phyloP scores from a whole-genome alignment of 2,888 invertebrate genomes.

The Fabriciana adippe region DNA sequence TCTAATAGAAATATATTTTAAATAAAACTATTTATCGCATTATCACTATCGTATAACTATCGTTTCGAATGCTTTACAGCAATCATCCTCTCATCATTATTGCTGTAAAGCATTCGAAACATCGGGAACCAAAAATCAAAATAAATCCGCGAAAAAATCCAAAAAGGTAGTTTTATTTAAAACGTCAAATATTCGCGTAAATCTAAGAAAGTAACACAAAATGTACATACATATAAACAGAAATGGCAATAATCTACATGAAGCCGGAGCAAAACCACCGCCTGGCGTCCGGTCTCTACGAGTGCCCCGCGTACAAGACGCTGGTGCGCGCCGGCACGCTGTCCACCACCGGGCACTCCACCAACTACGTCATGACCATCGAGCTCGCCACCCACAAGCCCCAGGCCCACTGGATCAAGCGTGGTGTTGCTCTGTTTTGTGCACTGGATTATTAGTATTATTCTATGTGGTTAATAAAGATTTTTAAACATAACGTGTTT shows the following conservation, averaged over 20 bases:
- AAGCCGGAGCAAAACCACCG: conserved; percentile 85
- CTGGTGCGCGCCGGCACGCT: conserved; percentile 87
- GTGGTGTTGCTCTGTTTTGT: conserved; percentile 89
- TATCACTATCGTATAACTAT: too few species aligned
- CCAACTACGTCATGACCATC: conserved; percentile 91
- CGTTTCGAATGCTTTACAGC: too few species aligned
- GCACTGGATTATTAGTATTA: conserved; percentile 81
- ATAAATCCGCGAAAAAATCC: too few species aligned
- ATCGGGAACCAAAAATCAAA: too few species aligned
- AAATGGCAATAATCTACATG: conserved; percentile 87
- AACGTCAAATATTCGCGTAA: too few species aligned
- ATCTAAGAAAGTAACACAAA: neutral
- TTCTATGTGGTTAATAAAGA: neutral
- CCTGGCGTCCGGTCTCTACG: conserved; percentile 78
- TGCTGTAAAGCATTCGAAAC: too few species aligned
- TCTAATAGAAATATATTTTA: too few species aligned
- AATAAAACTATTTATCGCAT: too few species aligned
- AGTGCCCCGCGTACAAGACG: conserved; percentile 90
- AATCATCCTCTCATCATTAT: too few species aligned
- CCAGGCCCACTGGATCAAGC: conserved; percentile 88
- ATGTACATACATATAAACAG: conserved; percentile 58
- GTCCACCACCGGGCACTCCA: conserved; percentile 92
- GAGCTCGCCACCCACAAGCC: conserved; percentile 84
- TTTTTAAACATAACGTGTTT: neutral
- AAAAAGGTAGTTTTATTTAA: too few species aligned